These are phyloP conservation scores for Gymnoscelis rufifasciata DNA, from an alignment of 2,888 invertebrate species.

Conservation along the genomic window DNA sequence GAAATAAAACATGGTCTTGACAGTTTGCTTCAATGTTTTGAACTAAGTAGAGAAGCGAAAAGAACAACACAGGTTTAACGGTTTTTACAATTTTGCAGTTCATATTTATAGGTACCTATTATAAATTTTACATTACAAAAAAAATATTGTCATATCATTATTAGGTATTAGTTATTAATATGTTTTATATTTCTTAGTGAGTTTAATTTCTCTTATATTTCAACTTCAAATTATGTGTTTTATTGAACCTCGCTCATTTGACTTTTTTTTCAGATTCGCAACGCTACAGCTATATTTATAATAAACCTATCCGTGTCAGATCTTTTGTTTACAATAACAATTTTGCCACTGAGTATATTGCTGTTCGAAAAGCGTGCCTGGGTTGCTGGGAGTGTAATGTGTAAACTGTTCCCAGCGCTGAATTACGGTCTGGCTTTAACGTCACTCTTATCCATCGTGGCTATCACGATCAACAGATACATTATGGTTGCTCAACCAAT, in stretches of 20 bases:
- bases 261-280: conserved; percentile 20
- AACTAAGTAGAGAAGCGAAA: no score
- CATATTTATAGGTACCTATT: no score
- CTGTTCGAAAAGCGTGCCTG: conserved; percentile 14
- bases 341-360: conserved; percentile 14
- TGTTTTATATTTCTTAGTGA: no score
- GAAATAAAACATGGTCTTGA: no score
- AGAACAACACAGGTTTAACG: no score
- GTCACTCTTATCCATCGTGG: conserved; percentile 13
- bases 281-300: conserved; percentile 28
- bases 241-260: background rate
- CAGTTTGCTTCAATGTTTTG: no score
- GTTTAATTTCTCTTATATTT: no score
- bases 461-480: conserved; percentile 24
- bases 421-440: conserved; percentile 10
- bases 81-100: no score
- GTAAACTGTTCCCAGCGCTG: conserved; percentile 13
- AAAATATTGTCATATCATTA: no score
- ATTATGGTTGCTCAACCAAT: conserved; percentile 23
- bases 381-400: conserved; percentile 16
- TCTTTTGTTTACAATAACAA: conserved; percentile 14
- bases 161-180: no score
- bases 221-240: no score
- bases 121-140: no score
- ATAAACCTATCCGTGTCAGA: conserved; percentile 23